phyloP scores from a whole-genome alignment of 2,113 vertebrate genomes.

The Cottus gobio region DNA sequence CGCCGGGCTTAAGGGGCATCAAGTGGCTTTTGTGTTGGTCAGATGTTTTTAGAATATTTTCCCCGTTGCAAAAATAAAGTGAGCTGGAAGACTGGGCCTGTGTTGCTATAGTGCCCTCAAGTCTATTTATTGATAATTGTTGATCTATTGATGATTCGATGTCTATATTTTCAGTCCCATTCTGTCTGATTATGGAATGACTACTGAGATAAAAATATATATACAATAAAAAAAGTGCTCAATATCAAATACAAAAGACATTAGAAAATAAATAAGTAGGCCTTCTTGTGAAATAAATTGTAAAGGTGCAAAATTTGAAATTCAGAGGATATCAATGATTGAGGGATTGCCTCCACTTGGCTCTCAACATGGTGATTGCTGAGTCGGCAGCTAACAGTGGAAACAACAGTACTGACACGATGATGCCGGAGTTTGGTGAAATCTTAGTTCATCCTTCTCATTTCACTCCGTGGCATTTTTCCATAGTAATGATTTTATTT shows the following conservation, averaged over 20 bases:
- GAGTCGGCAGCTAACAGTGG: no score
- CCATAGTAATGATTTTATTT: not conserved
- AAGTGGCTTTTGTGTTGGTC: not conserved
- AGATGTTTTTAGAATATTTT: not conserved
- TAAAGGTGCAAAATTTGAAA: no score
- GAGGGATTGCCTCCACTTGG: not conserved
- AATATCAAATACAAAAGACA: not conserved
- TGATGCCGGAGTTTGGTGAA: not conserved
- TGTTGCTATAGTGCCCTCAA: not conserved
- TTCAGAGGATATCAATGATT: not conserved
- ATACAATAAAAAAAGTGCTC: no score
- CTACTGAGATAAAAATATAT: not conserved
- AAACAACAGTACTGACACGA: no score
- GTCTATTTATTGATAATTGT: not conserved
- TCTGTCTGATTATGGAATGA: not conserved
- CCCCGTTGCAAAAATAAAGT: not conserved
- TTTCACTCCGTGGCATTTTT: not conserved
- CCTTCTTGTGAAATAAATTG: not conserved
- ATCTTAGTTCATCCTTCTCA: not conserved
- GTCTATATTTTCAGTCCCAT: not conserved
- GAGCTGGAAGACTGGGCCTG: not conserved
- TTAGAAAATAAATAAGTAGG: not conserved
- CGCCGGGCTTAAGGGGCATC: not conserved
- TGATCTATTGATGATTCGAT: not conserved
- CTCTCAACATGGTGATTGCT: not conserved